Evolutionary conservation across 2,113 vertebrate genomes (phyloP), one percentile per base, ranked within the genome.

Genomic region (Pogona vitticeps): DNA sequence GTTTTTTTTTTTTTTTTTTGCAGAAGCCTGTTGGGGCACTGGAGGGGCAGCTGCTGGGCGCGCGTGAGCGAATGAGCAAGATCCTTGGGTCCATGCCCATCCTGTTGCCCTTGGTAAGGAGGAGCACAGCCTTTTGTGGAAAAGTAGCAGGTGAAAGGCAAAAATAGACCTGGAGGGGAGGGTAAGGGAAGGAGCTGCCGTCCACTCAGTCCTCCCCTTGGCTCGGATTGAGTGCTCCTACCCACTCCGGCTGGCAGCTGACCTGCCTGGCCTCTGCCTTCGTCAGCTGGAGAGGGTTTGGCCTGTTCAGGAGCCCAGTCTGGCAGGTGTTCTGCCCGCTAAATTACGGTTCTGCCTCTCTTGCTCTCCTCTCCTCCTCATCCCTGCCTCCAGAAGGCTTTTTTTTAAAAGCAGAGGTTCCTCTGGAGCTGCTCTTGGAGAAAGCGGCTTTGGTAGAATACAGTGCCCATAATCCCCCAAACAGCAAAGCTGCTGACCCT

Each of bases 61-160:
- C 1, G 80, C 23, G 40, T 18, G 46, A 42, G 61, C 3, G 40
- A 28, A 12, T 3, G 79, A 78, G 80, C 26, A 1, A 10, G 21
- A 3, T 13, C 14, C 2, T 10, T 76, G 86, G 75, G 38, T 18
- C 9, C 6, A 5, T 31, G 65, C 46, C 72, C 79, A 42, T 42
- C 76, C 36, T 9, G 33, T 5, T 86, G 67, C 85, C 77, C 85
- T 88, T 79, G 75, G 33, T 4, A 14, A 59, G 38, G 75, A 68
- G 52, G 10, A 13, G 36, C 59, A 58, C 31, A 56, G 18, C 88
- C 65, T 14, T 33, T 76, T 84, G 84, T 88, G 76, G 90, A 63
- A 77, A 88, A 72, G 76, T n/a, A 91, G 94, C 95, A 94, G 95
- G 92, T 94, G 94, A 89, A 21, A 87, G 85, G 71, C 91, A 92